A percentile compares a stretch with the other conserved stretches of the same genome.
Evolutionary conservation across 2,797 vertebrate genomes (phyloP).

Genomic region (Onychomys torridus): DNA sequence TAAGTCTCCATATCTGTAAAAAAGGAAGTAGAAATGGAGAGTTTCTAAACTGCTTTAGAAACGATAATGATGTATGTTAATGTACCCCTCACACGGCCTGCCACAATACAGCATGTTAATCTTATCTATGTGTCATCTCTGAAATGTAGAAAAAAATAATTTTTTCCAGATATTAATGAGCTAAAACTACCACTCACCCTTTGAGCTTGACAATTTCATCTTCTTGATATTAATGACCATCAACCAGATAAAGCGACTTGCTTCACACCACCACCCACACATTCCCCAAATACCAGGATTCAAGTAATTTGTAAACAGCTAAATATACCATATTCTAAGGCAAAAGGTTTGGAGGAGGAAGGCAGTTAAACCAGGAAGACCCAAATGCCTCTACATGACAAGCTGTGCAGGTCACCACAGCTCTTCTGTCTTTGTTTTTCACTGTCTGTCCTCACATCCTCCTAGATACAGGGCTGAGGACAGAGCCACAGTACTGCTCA

Average conservation of each 20-base stretch:
- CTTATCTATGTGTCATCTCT: slow-evolving; percentile 10
- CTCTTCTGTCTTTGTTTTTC: not conserved
- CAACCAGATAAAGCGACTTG: not conserved
- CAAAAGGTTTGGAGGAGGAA: not conserved
- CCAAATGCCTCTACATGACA: not conserved
- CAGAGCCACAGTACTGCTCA: not conserved
- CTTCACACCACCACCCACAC: not conserved
- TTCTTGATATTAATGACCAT: not conserved
- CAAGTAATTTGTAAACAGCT: not conserved
- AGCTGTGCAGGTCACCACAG: too few relatives aligned
- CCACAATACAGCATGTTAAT: not conserved
- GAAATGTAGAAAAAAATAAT: slow-evolving; percentile 29
- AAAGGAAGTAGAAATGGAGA: slow-evolving; percentile 16
- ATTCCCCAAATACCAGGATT: not conserved
- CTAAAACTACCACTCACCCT: not conserved
- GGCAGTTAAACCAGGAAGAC: not conserved
- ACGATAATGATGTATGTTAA: not conserved
- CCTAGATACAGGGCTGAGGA: not conserved
- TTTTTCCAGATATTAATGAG: not conserved
- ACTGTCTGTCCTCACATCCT: not conserved
- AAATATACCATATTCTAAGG: not conserved
- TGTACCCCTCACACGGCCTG: not conserved
- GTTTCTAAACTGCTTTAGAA: not conserved
- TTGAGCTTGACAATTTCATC: slow-evolving; percentile 24
- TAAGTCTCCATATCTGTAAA: not conserved